These are phyloP conservation scores for Amniataba percoides DNA, from an alignment of 2,797 vertebrate species.

Conservation along the genomic window DNA sequence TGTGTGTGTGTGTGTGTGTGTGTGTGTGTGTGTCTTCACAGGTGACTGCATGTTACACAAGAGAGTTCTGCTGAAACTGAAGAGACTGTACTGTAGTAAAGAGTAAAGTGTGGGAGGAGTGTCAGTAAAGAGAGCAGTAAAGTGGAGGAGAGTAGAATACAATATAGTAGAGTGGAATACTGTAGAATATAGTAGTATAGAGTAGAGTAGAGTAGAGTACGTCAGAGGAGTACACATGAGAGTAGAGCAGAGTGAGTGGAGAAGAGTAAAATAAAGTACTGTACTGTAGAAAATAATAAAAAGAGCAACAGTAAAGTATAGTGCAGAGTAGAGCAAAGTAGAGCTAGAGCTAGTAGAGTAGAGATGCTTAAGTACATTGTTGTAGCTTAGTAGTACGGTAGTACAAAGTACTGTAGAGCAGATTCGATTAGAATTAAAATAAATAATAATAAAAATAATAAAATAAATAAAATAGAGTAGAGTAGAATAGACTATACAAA, in stretches of 20 bases:
- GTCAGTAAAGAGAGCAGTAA: too few species aligned
- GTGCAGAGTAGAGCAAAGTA: not conserved
- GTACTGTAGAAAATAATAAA: not conserved
- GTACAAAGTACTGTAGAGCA: not conserved
- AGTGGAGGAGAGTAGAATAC: too few species aligned
- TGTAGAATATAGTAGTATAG: not conserved
- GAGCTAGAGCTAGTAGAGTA: not conserved
- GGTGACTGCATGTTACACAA: not conserved
- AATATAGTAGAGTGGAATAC: not conserved
- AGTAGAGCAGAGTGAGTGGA: not conserved
- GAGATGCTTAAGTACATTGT: not conserved
- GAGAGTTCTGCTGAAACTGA: not conserved
- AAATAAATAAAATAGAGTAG: too few species aligned
- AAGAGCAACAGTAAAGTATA: not conserved
- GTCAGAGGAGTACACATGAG: not conserved
- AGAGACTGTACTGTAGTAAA: not conserved
- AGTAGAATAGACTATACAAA: too few species aligned
- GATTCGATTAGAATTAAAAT: not conserved
- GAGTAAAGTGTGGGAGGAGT: too few species aligned
- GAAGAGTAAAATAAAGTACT: too few species aligned
- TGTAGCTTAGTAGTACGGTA: not conserved
- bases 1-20: not conserved
- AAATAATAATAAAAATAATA: too few species aligned
- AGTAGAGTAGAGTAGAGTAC: not conserved
- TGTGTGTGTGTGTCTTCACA: not conserved